These are phyloP conservation scores for Actinemys pallida DNA, from an alignment of 2,113 vertebrate species.

Conservation along the genomic window DNA sequence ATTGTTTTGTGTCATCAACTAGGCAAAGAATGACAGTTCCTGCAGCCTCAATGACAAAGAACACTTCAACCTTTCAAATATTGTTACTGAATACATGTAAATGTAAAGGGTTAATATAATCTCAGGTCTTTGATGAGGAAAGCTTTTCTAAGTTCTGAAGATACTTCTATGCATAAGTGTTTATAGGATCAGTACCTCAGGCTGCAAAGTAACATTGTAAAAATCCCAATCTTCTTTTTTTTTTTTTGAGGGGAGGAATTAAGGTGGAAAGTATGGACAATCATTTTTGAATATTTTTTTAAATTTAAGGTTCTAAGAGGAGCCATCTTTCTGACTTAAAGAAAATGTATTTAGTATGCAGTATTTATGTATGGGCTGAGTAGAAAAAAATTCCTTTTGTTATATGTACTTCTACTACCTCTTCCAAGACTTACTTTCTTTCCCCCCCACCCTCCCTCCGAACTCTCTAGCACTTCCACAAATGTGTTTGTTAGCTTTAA, in stretches of 20 bases:
- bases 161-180: background rate
- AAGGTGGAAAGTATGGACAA: background rate
- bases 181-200: background rate
- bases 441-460: too few species aligned
- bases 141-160: background rate
- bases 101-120: background rate
- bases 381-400: background rate
- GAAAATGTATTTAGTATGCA: background rate
- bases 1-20: background rate
- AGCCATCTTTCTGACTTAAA: background rate
- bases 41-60: background rate
- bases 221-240: background rate
- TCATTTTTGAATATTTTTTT: background rate
- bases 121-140: background rate
- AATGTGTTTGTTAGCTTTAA: background rate
- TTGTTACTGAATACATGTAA: background rate
- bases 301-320: background rate
- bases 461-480: conserved; percentile 1
- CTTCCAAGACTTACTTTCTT: conserved; percentile 18
- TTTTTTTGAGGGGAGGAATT: background rate
- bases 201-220: background rate
- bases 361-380: background rate
- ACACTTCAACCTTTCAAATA: background rate
- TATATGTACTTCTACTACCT: background rate
- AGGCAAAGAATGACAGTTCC: background rate